Base-by-base conservation (phyloP, 1,140 invertebrate genomes). In the Drosophila cardini region DNA sequence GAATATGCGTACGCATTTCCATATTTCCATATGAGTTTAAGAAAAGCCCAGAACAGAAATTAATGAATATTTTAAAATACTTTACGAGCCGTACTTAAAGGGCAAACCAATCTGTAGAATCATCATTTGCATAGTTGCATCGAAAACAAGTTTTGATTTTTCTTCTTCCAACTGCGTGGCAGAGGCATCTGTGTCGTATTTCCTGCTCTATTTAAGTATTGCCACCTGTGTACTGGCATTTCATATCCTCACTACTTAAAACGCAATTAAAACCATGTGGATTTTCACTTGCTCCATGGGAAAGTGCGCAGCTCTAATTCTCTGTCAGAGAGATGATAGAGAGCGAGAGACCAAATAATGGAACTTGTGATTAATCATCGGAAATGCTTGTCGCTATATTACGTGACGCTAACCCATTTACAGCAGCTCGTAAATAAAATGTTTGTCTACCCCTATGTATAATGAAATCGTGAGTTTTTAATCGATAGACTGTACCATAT, bases 41-140 rank as follows among this genome's bases (percentile, higher is more conserved):
- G 61, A 67, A 71, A 80, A 80, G 40, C 21, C 38, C 38, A 71
- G n/a, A n/a, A 26, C 52, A 53, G 63, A 89, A 89, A 83, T 89
- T 87, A 87, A 87, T 87, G 84, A 87, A 87, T 87, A 87, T 87
- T 80, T 89, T 78, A 58, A 60, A 89, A 89, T 87, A 83, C 84
- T 87, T 87, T 87, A 87, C 69, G 83, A 83, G 73, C 70, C 74
- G 61, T 76, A 65, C 61, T 50, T 65, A 67, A 80, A 63, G 36
- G 57, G 60, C 76, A 58, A 76, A 74, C 36, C 61, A 68, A 80
- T 45, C 43, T 55, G 8, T 9, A 38, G 3, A 57, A 52, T 16
- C 13, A 18, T 45, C 40, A 48, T 64, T 57, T 45, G 64, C 53
- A 68, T 62, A 62, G 34, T 15, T 18, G 15, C 2, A 13, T 40